Evolutionary conservation across 2,888 invertebrate genomes (phyloP).

Genomic region (Mystacides longicornis): DNA sequence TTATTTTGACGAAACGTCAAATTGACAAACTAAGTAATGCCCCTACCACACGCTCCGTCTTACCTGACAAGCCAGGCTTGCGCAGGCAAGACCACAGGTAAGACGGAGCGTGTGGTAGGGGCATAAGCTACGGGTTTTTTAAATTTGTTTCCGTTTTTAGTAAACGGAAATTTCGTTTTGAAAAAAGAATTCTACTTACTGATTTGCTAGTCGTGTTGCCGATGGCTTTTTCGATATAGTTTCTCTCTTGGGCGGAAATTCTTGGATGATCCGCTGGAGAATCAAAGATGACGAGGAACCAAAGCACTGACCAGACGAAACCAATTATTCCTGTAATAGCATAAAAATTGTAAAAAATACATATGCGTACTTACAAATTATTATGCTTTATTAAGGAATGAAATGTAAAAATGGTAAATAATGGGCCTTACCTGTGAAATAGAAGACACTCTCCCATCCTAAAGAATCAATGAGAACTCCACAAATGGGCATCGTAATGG

Average conservation of each 20-base stretch:
- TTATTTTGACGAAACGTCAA: too few relatives aligned
- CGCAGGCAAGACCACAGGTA: too few relatives aligned
- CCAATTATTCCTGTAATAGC: conserved; percentile 54
- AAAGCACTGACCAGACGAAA: conserved; percentile 70
- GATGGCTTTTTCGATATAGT: conserved; percentile 64
- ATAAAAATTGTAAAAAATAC: not conserved
- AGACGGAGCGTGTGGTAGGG: too few relatives aligned
- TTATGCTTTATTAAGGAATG: not conserved
- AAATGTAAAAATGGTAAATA: not conserved
- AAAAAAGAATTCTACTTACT: conserved; percentile 41
- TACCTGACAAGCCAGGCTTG: too few relatives aligned
- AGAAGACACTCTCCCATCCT: conserved; percentile 89
- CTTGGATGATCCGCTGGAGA: conserved; percentile 77
- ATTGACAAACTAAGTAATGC: too few relatives aligned
- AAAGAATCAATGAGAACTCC: conserved; percentile 71
- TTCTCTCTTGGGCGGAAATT: conserved; percentile 64
- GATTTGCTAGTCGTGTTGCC: conserved; percentile 54
- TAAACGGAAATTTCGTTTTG: too few relatives aligned
- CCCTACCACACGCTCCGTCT: too few relatives aligned
- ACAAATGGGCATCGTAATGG: conserved; percentile 81
- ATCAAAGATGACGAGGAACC: conserved; percentile 76
- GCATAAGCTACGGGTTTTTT: too few relatives aligned
- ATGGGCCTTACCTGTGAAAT: conserved; percentile 69
- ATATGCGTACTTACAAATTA: not conserved
- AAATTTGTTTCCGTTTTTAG: too few relatives aligned